Base-by-base conservation (phyloP, 2,797 vertebrate species). In the Spea hammondii region DNA sequence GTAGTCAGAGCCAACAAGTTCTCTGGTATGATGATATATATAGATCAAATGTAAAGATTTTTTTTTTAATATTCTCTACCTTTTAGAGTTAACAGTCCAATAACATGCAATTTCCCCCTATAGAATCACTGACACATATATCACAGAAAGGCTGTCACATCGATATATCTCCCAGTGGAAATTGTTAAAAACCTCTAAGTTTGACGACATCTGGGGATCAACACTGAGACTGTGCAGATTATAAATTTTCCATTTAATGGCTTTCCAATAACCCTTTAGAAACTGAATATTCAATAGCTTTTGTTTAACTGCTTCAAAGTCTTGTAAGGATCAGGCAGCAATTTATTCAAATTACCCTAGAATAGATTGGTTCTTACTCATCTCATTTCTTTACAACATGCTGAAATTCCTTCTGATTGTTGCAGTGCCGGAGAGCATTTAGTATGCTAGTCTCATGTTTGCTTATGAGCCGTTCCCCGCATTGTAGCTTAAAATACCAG, bases 181-280 rank as follows among this genome's bases (percentile, higher is more conserved):
- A 32, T 32, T 32, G 32, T 32, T 32, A 2, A 32, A 32, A 32
- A 32, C 32, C 32, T 32, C 32, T 32, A 32, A 32, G 32, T 32
- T 32, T 32, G 32, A 32, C 3, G 32, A 32, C 32, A 32, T 32
- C 32, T 32, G 32, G 32, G 32, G 32, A 32, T 32, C 32, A 32
- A 32, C 32, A 32, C 32, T 4, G 5, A 5, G 8, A 5, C 55
- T 12, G 11, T 59, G 55, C n/a, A 13, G 11, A 59, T 59, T 59
- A 13, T 13, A 59, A 13, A 12, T 10, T 13, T 59, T 13, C 8
- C 11, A 13, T 13, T 32, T 59, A 59, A 59, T 59, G 11, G n/a
- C 54, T 62, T 80, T 72, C 78, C 0, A 60, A 59, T 72, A 84
- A 78, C 84, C 74, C 46, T 49, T 75, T 66, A 62, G 77, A 66